Percentiles rank a stretch among this genome's conserved stretches.
Conservation (phyloP, 2,797 vertebrate genomes). For the Poecile montanus region DNA sequence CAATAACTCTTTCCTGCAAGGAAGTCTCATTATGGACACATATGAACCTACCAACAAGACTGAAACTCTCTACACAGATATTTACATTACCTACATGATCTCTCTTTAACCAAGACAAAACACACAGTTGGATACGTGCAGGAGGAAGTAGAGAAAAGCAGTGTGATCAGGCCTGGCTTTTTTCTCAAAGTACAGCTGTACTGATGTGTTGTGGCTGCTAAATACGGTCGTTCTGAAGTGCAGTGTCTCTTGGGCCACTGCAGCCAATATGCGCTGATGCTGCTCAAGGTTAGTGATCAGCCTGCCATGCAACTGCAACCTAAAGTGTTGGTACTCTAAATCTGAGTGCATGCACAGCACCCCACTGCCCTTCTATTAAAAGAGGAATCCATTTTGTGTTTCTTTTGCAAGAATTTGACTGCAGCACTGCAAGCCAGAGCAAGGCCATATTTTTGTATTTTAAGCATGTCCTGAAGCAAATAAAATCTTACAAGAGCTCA, state of each 20-base stretch:
- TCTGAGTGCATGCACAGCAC: neutral
- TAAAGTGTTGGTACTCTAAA: neutral
- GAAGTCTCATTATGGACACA: neutral
- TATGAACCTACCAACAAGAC: neutral
- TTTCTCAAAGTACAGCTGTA: neutral
- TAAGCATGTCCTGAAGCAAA: neutral
- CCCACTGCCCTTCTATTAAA: neutral
- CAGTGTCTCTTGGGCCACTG: neutral
- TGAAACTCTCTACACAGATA: neutral
- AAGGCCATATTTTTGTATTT: neutral
- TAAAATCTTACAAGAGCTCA: neutral
- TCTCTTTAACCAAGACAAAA: neutral
- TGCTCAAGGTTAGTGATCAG: neutral
- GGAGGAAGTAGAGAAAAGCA: neutral
- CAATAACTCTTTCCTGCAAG: neutral
- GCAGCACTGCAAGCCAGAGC: neutral
- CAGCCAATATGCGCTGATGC: neutral
- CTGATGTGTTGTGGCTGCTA: neutral
- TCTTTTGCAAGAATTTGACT: neutral
- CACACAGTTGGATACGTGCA: fast-evolving
- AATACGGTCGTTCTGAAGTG: neutral
- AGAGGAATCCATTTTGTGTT: neutral
- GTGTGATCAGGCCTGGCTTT: neutral
- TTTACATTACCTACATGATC: neutral
- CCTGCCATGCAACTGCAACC: neutral